Evolutionary conservation across 2,113 vertebrate genomes (phyloP).

Genomic region (Mungos mungo): DNA sequence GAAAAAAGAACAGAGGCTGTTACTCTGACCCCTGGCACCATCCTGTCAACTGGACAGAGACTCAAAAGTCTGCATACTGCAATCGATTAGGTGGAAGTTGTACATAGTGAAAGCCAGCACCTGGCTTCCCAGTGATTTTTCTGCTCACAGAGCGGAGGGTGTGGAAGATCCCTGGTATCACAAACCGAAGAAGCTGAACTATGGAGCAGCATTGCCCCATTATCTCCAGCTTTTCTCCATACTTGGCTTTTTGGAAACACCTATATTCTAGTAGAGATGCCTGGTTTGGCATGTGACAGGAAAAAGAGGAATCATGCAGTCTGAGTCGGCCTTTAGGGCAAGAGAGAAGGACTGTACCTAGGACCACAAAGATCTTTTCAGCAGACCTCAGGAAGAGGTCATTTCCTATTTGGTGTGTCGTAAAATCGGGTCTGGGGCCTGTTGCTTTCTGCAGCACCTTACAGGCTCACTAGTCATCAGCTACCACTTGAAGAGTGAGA

Average conservation of each 20-base stretch:
- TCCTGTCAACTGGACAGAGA: not conserved
- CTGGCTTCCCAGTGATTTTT: not conserved
- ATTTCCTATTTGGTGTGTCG: not conserved
- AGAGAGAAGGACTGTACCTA: not conserved
- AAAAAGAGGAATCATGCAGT: not conserved
- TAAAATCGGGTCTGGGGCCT: not conserved
- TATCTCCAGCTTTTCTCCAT: not conserved
- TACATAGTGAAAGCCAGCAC: not conserved
- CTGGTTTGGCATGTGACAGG: not conserved
- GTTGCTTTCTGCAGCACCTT: not conserved
- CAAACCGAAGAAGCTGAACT: not conserved
- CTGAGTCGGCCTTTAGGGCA: not conserved
- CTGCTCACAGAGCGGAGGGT: not conserved
- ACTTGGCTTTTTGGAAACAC: not conserved
- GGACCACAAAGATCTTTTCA: not conserved
- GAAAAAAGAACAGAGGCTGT: not conserved
- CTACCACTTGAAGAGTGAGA: not conserved
- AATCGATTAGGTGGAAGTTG: no score
- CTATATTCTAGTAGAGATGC: not conserved
- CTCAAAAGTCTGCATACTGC: not conserved
- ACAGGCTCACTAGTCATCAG: not conserved
- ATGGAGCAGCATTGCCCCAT: accelerated
- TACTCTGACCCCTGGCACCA: not conserved
- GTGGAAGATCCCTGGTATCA: not conserved
- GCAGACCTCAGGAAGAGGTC: not conserved